Evolutionary conservation across 2,797 vertebrate genomes (phyloP), one percentile per base, ranked within the genome.

Genomic region (Labroides dimidiatus): DNA sequence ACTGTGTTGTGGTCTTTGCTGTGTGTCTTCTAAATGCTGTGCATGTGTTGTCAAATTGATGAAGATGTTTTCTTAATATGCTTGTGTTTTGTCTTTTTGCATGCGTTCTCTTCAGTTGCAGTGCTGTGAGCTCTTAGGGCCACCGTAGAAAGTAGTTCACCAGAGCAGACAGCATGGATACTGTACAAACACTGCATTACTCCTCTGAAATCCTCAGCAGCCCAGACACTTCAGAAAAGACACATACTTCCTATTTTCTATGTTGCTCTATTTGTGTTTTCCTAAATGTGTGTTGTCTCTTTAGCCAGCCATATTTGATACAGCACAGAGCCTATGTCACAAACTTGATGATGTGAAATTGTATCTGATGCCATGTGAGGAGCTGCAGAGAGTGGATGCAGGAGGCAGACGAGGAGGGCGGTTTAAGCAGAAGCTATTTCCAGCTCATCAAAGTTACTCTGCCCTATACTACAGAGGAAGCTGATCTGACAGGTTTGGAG

Each of bases 381-480:
- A 54, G 64, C 23, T 9, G 16, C 2, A 27, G 51, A 66, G 69
- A 50, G 49, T 73, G 58, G 53, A 67, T 72, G 60, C 69, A 65
- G 65, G 57, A 63, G 50, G 44, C 59, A 78, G 76, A 59, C 65
- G 39, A 71, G 58, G 58, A 78, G 67, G 70, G 53, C 2, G 54
- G 58, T 80, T 81, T 36, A 63, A 81, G 66, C 64, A 61, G 72
- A 77, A 81, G 78, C 81, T 86, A 86, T 85, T 89, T 88, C 78
- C 84, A 80, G 77, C 83, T 87, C 77, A 79, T 90, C 78, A 78
- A 66, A 87, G 67, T 78, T 75, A 76, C 82, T 82, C 77, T 37
- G 59, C 14, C 51, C 82, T 69, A 50, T 42, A 68, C 59, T 49
- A 57, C 64, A 66, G 73, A 84, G 71, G 83, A 84, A 82, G 74